Evolutionary conservation across 2,113 vertebrate species (phyloP).

Genomic region (Motacilla alba): DNA sequence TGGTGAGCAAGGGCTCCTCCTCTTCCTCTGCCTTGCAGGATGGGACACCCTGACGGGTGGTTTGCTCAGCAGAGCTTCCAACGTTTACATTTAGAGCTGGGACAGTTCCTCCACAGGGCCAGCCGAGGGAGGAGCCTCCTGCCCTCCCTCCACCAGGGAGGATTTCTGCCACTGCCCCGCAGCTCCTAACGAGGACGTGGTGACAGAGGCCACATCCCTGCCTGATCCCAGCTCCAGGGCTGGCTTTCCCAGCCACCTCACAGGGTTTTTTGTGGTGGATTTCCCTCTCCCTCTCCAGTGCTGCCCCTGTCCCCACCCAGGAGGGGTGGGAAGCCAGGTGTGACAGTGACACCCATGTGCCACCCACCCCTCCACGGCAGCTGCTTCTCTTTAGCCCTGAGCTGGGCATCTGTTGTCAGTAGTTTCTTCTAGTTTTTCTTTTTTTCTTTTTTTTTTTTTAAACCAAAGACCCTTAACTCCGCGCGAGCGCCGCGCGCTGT

Average conservation of each 20-base stretch:
- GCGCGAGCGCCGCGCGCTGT: fast-evolving
- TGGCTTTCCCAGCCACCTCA: not conserved
- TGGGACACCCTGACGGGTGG: not conserved
- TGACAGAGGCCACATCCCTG: not conserved
- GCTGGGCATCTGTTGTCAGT: not conserved
- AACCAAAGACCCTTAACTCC: constrained; percentile 25
- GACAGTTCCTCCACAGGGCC: not conserved
- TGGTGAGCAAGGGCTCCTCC: not conserved
- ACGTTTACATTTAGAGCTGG: not conserved
- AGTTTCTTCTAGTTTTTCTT: not conserved
- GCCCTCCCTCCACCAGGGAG: not conserved
- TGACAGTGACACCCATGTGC: not conserved
- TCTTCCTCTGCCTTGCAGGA: not conserved
- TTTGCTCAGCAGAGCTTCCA: not conserved
- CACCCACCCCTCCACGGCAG: not conserved
- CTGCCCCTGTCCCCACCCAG: not conserved
- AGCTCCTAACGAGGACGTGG: fast-evolving
- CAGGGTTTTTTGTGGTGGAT: not conserved
- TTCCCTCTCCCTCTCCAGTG: not conserved
- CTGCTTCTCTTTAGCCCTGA: not conserved
- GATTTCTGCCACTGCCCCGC: not conserved
- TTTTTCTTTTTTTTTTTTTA: not conserved
- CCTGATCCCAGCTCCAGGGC: not conserved
- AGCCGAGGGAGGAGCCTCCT: not conserved
- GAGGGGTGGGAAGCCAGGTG: not conserved